Percentiles rank a stretch among this genome's conserved stretches.
Evolutionary conservation across 2,113 vertebrate species (phyloP).

Genomic region (Trochalopteron elliotii): DNA sequence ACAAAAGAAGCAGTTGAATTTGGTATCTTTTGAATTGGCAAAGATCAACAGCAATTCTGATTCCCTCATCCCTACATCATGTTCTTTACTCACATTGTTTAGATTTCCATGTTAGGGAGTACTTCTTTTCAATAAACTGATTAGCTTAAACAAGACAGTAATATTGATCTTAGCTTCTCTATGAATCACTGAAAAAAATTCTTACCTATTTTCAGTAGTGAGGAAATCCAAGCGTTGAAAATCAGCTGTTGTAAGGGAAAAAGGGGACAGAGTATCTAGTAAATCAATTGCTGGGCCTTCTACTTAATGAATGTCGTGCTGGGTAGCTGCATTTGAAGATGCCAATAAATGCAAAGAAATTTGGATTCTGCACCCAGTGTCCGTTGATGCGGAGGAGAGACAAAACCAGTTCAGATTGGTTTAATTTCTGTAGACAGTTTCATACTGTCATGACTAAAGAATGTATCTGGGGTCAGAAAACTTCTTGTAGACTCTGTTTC

Average conservation of each 20-base stretch:
- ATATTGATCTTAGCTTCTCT: not conserved
- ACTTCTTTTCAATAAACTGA: not conserved
- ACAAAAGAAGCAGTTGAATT: not conserved
- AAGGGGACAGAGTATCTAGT: not conserved
- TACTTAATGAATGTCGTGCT: not conserved
- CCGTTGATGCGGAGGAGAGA: not conserved
- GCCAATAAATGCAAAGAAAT: conserved; percentile 20
- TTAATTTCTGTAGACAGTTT: conserved; percentile 34
- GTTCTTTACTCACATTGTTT: not conserved
- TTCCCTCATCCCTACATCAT: not conserved
- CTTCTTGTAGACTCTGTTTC: conserved; percentile 2
- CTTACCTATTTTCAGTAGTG: not conserved
- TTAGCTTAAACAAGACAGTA: not conserved
- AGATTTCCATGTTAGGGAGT: not conserved
- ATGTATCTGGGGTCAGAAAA: conserved; percentile 6
- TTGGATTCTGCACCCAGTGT: conserved; percentile 15
- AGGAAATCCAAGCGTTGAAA: not conserved
- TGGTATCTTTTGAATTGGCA: not conserved
- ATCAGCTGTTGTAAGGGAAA: not conserved
- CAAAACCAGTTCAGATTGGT: not conserved
- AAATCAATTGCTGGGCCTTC: not conserved
- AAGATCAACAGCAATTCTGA: not conserved
- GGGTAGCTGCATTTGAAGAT: conserved; percentile 16
- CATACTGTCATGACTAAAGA: not conserved
- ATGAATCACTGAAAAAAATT: not conserved